These are phyloP conservation scores for Camponotus pennsylvanicus DNA, from an alignment of 1,140 invertebrate species.

Conservation along the genomic window DNA sequence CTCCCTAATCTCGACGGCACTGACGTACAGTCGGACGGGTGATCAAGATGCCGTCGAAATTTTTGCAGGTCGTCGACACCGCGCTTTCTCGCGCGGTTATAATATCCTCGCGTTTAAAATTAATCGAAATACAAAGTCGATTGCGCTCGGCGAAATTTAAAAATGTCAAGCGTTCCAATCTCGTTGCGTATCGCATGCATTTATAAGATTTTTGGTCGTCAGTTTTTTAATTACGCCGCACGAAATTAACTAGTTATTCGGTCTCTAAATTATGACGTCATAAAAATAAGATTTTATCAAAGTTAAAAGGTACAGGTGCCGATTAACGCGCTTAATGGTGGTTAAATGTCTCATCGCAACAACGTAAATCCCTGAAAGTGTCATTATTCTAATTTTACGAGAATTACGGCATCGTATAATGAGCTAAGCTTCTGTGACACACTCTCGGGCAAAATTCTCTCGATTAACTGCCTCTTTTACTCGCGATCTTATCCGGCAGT, in stretches of 20 bases:
- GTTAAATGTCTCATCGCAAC: not conserved
- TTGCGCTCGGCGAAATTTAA: not conserved
- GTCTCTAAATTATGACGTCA: slow-evolving; percentile 43
- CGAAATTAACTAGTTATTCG: not conserved
- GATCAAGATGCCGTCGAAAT: slow-evolving; percentile 50
- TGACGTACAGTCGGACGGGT: slow-evolving; percentile 29
- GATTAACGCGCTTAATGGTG: slow-evolving; percentile 5
- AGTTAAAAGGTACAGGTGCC: not conserved
- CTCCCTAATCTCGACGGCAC: slow-evolving; percentile 52
- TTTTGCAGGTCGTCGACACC: slow-evolving; percentile 39
- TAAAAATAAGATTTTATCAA: slow-evolving; percentile 64
- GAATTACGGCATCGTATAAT: slow-evolving; percentile 44
- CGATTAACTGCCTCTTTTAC: slow-evolving; percentile 46
- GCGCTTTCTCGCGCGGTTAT: not conserved
- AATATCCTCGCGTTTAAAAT: slow-evolving; percentile 38
- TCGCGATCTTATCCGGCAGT: not conserved
- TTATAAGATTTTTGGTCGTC: not conserved
- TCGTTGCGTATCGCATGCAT: not conserved
- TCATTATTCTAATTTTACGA: slow-evolving; percentile 57
- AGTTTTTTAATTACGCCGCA: not conserved
- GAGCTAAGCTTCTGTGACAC: not conserved
- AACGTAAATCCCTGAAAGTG: not conserved
- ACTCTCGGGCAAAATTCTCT: slow-evolving; percentile 21
- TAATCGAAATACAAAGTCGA: slow-evolving; percentile 37
- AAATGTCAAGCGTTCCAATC: not conserved